These are phyloP conservation scores for Propsilocerus akamusi DNA, from an alignment of 1,140 invertebrate genomes.

Conservation along the genomic window DNA sequence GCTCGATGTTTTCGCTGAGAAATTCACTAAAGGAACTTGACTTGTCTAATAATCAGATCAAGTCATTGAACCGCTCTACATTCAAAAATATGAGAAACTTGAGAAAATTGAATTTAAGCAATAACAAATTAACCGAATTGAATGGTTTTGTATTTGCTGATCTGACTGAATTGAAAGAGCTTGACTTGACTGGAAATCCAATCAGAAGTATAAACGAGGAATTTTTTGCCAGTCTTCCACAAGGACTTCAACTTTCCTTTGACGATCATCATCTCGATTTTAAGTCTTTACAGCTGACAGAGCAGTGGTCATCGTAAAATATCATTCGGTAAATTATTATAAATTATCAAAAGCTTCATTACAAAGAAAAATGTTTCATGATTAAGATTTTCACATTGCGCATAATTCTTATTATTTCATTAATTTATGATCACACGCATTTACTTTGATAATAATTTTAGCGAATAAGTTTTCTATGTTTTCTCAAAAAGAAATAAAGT, in stretches of 20 bases:
- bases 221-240: background rate
- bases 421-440: conserved; percentile 1
- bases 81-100: background rate
- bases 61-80: background rate
- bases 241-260: background rate
- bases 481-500: background rate
- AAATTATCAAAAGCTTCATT: background rate
- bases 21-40: background rate
- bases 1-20: background rate
- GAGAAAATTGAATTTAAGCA: background rate
- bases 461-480: background rate
- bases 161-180: background rate
- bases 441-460: no score
- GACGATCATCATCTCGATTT: background rate
- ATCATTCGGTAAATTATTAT: background rate
- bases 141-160: background rate
- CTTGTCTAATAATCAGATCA: background rate
- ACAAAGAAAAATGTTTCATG: background rate
- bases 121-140: background rate
- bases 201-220: background rate
- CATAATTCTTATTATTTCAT: background rate
- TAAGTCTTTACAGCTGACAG: background rate
- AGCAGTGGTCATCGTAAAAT: background rate
- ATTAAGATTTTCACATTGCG: background rate
- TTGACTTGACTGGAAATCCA: conserved; percentile 1